A percentile compares a stretch with the other conserved stretches of the same genome.
Evolutionary conservation across 2,797 vertebrate species (phyloP).

Genomic region (Microcaecilia unicolor): DNA sequence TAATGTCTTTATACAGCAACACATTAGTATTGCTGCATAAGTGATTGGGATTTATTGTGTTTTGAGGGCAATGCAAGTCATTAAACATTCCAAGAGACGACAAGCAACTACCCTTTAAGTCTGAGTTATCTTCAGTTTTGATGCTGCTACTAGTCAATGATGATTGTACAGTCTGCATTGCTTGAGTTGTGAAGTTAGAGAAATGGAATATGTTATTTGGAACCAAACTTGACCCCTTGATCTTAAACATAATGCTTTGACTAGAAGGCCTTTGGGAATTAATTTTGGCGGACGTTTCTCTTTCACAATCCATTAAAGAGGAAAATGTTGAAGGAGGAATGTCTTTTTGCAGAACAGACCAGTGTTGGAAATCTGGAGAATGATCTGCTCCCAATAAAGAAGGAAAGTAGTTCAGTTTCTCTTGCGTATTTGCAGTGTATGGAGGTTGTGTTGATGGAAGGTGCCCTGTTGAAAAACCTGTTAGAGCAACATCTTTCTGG

Average conservation of each 20-base stretch:
- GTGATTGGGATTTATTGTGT: constrained; percentile 48
- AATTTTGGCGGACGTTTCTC: constrained; percentile 47
- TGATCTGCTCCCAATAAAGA: constrained; percentile 45
- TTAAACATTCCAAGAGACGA: constrained; percentile 46
- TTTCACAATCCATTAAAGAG: constrained; percentile 31
- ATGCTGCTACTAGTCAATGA: constrained; percentile 37
- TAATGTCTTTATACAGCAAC: constrained; percentile 54
- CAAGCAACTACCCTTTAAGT: constrained; percentile 46
- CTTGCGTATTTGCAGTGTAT: constrained; percentile 34
- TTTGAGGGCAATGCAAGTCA: constrained; percentile 43
- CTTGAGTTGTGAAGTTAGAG: constrained; percentile 44
- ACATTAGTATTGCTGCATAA: constrained; percentile 34
- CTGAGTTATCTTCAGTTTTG: constrained; percentile 47
- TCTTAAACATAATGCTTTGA: constrained; percentile 50
- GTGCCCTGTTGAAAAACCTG: constrained; percentile 47
- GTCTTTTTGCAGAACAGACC: constrained; percentile 40
- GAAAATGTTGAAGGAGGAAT: constrained; percentile 53
- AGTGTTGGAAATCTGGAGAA: constrained; percentile 33
- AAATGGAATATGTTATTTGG: constrained; percentile 53
- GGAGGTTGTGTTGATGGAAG: constrained; percentile 53
- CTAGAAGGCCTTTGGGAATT: constrained; percentile 35
- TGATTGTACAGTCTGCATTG: constrained; percentile 36
- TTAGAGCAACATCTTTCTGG: constrained; percentile 39
- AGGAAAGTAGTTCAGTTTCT: constrained; percentile 40
- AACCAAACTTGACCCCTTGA: constrained; percentile 49